A percentile compares a stretch with the other conserved stretches of the same genome.
These are phyloP conservation scores for Opisthograptis luteolata DNA, from an alignment of 2,888 invertebrate species.

Conservation along the genomic window DNA sequence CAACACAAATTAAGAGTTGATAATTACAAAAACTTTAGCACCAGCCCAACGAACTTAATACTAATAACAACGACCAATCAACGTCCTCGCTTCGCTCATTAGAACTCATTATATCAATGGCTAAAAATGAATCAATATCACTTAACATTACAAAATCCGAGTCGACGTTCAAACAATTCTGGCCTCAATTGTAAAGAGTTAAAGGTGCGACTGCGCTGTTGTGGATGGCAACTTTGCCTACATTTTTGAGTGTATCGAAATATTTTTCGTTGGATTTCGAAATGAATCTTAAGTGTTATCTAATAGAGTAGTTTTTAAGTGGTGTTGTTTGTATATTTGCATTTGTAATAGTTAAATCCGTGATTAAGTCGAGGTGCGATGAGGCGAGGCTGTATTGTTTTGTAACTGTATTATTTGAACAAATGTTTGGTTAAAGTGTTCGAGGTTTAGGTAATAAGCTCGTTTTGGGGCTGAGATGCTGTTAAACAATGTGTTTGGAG, in stretches of 20 bases:
- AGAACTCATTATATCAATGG: conserved; percentile 52
- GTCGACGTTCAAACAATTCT: conserved; percentile 29
- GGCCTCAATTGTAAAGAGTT: conserved; percentile 3
- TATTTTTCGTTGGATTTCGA: conserved; percentile 37
- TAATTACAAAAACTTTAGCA: conserved; percentile 37
- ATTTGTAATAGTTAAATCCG: conserved; percentile 50
- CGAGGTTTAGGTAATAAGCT: conserved; percentile 40
- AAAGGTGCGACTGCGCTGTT: conserved; percentile 19
- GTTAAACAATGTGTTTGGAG: conserved; percentile 12
- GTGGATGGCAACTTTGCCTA: conserved; percentile 6
- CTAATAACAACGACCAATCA: conserved; percentile 59
- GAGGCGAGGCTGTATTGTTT: conserved; percentile 46
- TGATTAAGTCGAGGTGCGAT: conserved; percentile 55
- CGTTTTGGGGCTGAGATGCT: conserved; percentile 33
- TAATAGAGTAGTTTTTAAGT: conserved; percentile 34
- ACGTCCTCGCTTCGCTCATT: conserved; percentile 51
- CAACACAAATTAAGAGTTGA: conserved; percentile 29
- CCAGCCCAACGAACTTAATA: conserved; percentile 35
- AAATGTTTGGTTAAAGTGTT: conserved; percentile 38
- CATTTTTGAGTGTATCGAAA: conserved; percentile 36
- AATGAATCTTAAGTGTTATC: conserved; percentile 24
- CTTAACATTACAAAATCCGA: conserved; percentile 17
- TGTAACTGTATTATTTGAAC: conserved; percentile 42
- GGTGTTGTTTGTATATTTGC: conserved; percentile 43
- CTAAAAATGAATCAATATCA: conserved; percentile 51